A percentile compares a stretch with the other conserved stretches of the same genome.
Evolutionary conservation across 2,797 vertebrate genomes (phyloP).

Genomic region (Rousettus madagascariensis): DNA sequence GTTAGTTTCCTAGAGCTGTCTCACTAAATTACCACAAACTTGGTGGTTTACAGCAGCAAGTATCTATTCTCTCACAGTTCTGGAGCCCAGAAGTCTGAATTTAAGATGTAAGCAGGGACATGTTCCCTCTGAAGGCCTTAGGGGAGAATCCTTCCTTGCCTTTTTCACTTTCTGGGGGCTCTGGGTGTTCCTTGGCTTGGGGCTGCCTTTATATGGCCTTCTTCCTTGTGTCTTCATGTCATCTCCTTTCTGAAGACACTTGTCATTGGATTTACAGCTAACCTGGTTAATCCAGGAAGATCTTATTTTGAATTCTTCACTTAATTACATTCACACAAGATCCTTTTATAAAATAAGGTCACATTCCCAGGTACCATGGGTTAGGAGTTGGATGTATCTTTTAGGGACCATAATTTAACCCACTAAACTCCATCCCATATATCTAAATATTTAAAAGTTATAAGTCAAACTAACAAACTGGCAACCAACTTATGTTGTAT

Average conservation of each 20-base stretch:
- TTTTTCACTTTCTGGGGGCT: neutral
- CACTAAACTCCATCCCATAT: neutral
- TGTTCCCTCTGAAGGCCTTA: neutral
- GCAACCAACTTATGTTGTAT: neutral
- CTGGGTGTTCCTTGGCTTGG: neutral
- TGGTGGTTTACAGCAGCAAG: neutral
- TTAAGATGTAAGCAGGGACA: neutral
- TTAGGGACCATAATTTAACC: neutral
- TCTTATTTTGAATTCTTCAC: neutral
- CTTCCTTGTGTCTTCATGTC: neutral
- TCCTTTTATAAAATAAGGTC: neutral
- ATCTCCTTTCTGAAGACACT: neutral
- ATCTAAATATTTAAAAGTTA: conserved; percentile 30
- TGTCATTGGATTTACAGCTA: neutral
- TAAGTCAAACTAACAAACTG: conserved; percentile 6
- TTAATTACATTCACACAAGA: neutral
- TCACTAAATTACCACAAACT: neutral
- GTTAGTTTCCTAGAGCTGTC: neutral
- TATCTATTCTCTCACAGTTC: neutral
- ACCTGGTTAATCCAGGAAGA: neutral
- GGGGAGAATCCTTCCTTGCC: neutral
- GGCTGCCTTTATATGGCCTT: neutral
- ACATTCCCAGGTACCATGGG: neutral
- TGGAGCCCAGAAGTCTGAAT: neutral
- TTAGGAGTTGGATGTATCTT: neutral